Evolutionary conservation across 2,113 vertebrate species (phyloP).

Genomic region (Apodemus sylvaticus): DNA sequence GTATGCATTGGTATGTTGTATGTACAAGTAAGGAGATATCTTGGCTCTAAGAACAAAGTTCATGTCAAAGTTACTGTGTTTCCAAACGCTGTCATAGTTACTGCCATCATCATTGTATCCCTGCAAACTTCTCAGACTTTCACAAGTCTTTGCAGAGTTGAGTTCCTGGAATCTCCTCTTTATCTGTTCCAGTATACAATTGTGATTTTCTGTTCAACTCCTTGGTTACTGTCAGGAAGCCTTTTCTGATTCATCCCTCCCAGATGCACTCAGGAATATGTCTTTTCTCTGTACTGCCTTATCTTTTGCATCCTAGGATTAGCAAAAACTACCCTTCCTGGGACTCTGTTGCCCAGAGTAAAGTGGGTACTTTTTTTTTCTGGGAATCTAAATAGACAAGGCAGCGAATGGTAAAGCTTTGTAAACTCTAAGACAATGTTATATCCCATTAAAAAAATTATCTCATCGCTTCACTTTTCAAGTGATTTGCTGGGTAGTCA

Average conservation of each 20-base stretch:
- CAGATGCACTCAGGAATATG: background rate
- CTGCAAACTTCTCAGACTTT: background rate
- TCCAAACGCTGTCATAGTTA: background rate
- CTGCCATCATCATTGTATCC: background rate
- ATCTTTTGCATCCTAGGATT: background rate
- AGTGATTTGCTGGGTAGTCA: background rate
- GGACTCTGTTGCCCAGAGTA: background rate
- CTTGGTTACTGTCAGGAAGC: background rate
- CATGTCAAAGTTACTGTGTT: background rate
- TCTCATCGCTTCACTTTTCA: background rate
- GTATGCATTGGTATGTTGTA: background rate
- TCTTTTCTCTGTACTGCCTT: background rate
- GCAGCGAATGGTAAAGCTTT: background rate
- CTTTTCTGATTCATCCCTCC: background rate
- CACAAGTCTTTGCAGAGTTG: background rate
- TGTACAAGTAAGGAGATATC: background rate
- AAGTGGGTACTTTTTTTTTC: conserved; percentile 8
- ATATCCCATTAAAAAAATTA: background rate
- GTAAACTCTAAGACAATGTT: background rate
- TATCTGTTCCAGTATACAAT: background rate
- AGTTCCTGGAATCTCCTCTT: background rate
- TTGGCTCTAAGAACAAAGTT: background rate
- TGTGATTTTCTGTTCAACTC: conserved; percentile 4
- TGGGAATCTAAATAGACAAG: conserved; percentile 1
- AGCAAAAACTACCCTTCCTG: background rate